Evolutionary conservation across 2,888 invertebrate genomes (phyloP), one percentile per base, ranked within the genome.

Genomic region (Drosophila histrio): DNA sequence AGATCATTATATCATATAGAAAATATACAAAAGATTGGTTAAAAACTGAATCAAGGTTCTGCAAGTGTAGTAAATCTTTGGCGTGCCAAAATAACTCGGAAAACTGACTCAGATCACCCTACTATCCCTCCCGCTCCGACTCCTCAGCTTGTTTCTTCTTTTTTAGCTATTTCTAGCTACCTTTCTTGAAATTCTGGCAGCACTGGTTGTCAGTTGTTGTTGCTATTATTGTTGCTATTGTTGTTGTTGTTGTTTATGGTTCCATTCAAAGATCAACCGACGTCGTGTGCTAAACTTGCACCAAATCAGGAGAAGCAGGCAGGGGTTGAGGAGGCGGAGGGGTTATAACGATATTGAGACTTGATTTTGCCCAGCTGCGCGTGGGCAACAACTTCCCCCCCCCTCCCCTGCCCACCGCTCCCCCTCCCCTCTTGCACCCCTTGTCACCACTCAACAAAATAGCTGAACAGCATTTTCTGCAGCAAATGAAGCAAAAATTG

Each of bases 291-390:
- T 76, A 76, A 63, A 49, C 74, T 73, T 77, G 74, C 47, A 70
- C 60, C 74, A 70, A 58, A 70, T 61, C 56, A 52, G 53, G 58
- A 64, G 60, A 61, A 38, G 44, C 36, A 30, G 34, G 26, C 36
- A 28, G 9, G 26, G 22, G 24, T n/a, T n/a, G n/a, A 41, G 21
- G 22, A 32, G 7, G 4, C 19, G 32, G 13, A 26, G 32, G 22
- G 1, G 8, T n/a, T 24, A 32, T 32, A 22, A 34, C 17, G 43
- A 47, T 52, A 64, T 36, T 47, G 21, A 72, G 71, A 74, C 79
- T 76, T 70, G 77, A 73, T 77, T 77, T 77, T 50, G 73, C 61
- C 70, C 49, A 73, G 66, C 63, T 64, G 70, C 64, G 77, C 73
- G 77, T 73, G 77, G 77, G 77, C 53, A 38, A 53, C 66, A 58